These are phyloP conservation scores for Scatophagus argus DNA, from an alignment of 2,113 vertebrate genomes.

Conservation along the genomic window DNA sequence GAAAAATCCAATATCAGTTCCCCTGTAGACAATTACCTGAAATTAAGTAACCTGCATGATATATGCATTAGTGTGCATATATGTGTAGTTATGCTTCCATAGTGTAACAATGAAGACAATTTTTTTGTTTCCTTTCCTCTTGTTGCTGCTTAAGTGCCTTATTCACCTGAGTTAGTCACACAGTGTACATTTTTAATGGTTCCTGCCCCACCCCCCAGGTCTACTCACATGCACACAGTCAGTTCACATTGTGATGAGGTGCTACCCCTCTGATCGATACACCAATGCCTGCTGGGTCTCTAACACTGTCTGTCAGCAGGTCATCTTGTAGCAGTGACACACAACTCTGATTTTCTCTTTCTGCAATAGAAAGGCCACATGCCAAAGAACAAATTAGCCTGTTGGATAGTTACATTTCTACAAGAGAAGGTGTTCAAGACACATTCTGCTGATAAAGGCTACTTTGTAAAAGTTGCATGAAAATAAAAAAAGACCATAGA, in stretches of 20 bases:
- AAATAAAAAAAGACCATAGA: constrained; percentile 47
- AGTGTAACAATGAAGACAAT: background rate
- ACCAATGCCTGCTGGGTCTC: constrained; percentile 51
- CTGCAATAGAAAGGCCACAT: constrained; percentile 57
- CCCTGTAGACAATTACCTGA: constrained; percentile 16
- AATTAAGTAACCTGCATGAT: constrained; percentile 13
- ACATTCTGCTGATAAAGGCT: constrained; percentile 53
- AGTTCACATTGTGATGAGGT: constrained; percentile 54
- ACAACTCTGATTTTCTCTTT: constrained; percentile 49
- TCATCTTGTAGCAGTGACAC: constrained; percentile 54
- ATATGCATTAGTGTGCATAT: background rate
- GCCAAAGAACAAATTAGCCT: constrained; percentile 73
- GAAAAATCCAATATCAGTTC: constrained; percentile 33
- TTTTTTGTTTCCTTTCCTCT: background rate
- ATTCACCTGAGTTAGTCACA: constrained; percentile 6
- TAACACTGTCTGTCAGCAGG: constrained; percentile 65
- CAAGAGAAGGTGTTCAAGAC: constrained; percentile 59
- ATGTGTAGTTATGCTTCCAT: background rate
- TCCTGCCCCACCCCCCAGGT: constrained; percentile 40
- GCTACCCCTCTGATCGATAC: constrained; percentile 72
- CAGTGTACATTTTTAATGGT: constrained; percentile 69
- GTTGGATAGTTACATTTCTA: constrained; percentile 69
- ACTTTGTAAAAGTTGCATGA: constrained; percentile 42
- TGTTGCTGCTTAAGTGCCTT: background rate
- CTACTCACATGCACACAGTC: constrained; percentile 60